Conservation (phyloP, 2,888 invertebrate genomes). For the Phrixothrix hirtus region DNA sequence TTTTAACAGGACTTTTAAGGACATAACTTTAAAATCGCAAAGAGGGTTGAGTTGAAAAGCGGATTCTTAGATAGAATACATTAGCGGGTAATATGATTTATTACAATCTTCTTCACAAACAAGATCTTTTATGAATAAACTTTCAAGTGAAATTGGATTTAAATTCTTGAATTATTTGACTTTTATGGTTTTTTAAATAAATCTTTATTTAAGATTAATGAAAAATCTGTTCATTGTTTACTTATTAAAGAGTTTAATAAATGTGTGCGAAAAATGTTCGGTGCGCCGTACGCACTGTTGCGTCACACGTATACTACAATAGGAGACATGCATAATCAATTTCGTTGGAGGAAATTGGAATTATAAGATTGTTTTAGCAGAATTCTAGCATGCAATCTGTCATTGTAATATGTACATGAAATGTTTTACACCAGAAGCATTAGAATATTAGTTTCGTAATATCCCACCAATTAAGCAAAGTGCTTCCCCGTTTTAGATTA, state of each 20-base stretch:
- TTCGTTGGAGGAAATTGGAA: neutral
- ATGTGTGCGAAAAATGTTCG: too few species aligned
- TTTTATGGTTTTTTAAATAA: constrained; percentile 3
- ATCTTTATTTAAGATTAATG: too few species aligned
- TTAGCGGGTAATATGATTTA: constrained; percentile 24
- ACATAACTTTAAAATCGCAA: constrained; percentile 21
- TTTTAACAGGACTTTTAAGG: constrained; percentile 21
- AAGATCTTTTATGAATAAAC: constrained; percentile 22
- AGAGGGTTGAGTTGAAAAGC: constrained; percentile 21
- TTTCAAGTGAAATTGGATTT: constrained; percentile 17
- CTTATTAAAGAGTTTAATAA: too few species aligned
- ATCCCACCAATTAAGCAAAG: constrained; percentile 24
- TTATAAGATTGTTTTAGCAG: neutral
- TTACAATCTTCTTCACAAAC: constrained; percentile 12
- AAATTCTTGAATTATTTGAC: constrained; percentile 11
- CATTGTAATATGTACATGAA: neutral
- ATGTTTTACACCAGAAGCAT: neutral
- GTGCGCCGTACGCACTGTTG: too few species aligned
- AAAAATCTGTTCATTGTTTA: too few species aligned
- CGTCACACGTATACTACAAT: too few species aligned
- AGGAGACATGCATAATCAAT: too few species aligned
- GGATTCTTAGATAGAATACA: constrained; percentile 26
- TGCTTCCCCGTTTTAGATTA: constrained; percentile 25
- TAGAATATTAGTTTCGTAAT: constrained; percentile 22
- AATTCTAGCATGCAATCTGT: neutral